These are phyloP conservation scores for Stegana nigrithorax DNA, from an alignment of 2,888 invertebrate species.

Conservation along the genomic window DNA sequence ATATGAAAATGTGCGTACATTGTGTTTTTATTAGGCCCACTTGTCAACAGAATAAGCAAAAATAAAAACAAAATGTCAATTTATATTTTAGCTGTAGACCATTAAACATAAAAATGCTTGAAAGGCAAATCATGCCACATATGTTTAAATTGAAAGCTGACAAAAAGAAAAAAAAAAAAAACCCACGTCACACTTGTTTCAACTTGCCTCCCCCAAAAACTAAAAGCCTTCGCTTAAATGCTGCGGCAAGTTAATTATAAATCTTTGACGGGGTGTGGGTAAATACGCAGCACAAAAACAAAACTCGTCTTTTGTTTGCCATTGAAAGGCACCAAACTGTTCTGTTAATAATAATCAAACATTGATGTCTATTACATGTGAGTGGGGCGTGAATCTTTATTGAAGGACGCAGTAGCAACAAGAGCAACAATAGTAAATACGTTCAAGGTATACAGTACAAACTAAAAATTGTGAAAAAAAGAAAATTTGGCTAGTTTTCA, in stretches of 20 bases:
- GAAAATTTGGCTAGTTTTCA: too few relatives aligned
- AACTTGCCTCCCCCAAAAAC: background rate
- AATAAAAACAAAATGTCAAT: slow-evolving; percentile 5
- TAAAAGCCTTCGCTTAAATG: slow-evolving; percentile 7
- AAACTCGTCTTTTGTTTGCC: background rate
- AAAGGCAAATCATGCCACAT: background rate
- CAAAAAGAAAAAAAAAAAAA: background rate
- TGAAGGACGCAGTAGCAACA: too few relatives aligned
- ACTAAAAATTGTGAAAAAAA: too few relatives aligned
- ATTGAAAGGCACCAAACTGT: background rate
- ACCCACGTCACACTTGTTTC: slow-evolving; percentile 1
- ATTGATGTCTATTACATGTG: background rate
- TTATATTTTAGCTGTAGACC: too few relatives aligned
- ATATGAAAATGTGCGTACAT: slow-evolving; percentile 27
- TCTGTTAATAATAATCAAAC: background rate
- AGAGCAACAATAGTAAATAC: too few relatives aligned
- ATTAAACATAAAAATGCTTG: background rate
- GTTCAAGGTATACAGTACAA: too few relatives aligned
- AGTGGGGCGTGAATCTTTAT: too few relatives aligned
- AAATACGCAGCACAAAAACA: background rate
- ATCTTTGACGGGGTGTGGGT: slow-evolving; percentile 1
- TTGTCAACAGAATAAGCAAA: slow-evolving; percentile 26
- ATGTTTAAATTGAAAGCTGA: background rate
- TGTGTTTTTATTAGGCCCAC: slow-evolving; percentile 23
- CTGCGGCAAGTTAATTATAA: slow-evolving; percentile 24